A percentile compares a stretch with the other conserved stretches of the same genome.
phyloP scores from a whole-genome alignment of 2,888 invertebrate species.

The Caenorhabditis becei region DNA sequence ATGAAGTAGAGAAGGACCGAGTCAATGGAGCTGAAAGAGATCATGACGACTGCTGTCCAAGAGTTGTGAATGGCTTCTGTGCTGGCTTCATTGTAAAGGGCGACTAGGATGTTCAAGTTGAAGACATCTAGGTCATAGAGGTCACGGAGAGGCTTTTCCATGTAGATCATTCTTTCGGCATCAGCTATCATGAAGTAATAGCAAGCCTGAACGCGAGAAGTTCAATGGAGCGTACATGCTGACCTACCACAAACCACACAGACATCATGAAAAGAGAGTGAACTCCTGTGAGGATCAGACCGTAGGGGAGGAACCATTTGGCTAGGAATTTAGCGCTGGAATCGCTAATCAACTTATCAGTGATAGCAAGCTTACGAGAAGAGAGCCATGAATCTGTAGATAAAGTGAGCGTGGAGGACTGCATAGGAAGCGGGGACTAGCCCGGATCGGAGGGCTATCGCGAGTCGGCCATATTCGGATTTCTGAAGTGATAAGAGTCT shows the following conservation, averaged over 20 bases:
- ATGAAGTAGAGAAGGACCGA: background rate
- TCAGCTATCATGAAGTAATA: background rate
- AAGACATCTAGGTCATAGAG: background rate
- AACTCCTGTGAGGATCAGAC: background rate
- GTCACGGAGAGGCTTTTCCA: background rate
- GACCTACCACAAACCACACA: background rate
- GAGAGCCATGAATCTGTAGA: constrained; percentile 19
- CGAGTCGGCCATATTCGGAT: constrained; percentile 12
- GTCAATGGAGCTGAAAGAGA: background rate
- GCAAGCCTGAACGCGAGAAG: background rate
- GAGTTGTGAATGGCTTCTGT: background rate
- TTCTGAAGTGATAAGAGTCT: no score
- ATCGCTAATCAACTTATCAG: background rate
- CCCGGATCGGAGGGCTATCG: constrained; percentile 10
- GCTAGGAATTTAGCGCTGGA: background rate
- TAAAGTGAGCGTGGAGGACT: constrained; percentile 25
- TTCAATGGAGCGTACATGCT: background rate
- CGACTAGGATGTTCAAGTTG: background rate
- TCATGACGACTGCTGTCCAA: background rate
- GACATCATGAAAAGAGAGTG: background rate
- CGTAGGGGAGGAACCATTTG: background rate
- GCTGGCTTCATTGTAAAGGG: background rate
- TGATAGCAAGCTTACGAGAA: background rate
- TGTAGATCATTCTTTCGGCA: background rate
- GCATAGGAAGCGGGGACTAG: constrained; percentile 36